Percentiles rank a stretch among this genome's conserved stretches.
These are phyloP conservation scores for Trichacis sp. DNA, from an alignment of 2,888 invertebrate genomes.

Conservation along the genomic window DNA sequence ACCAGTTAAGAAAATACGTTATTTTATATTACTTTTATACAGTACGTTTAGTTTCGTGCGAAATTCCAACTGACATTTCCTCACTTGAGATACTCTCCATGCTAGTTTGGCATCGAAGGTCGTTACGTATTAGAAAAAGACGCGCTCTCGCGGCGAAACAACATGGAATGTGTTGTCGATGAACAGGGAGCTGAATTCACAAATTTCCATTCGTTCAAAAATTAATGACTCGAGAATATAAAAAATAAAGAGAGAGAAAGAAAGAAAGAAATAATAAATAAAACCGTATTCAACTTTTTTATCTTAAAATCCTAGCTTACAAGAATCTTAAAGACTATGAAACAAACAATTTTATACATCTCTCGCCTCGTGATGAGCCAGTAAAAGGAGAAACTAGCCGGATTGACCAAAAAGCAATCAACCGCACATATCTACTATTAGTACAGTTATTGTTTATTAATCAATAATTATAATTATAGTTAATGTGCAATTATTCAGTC, in stretches of 20 bases:
- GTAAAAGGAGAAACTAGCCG: constrained; percentile 18
- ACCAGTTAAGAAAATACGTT: background rate
- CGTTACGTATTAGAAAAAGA: background rate
- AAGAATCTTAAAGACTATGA: constrained; percentile 52
- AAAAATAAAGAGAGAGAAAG: constrained; percentile 20
- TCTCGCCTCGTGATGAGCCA: constrained; percentile 39
- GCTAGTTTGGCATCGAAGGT: constrained; percentile 12
- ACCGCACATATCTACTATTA: background rate
- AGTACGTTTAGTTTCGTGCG: no score
- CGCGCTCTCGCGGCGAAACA: constrained; percentile 24
- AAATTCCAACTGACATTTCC: no score
- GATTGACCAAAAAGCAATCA: constrained; percentile 10
- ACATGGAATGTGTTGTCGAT: constrained; percentile 11
- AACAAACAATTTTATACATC: constrained; percentile 59
- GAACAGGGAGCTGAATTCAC: background rate
- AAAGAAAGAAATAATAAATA: constrained; percentile 46
- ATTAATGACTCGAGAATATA: constrained; percentile 5
- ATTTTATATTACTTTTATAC: background rate
- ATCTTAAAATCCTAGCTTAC: constrained; percentile 30
- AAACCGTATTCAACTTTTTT: constrained; percentile 42
- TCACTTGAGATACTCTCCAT: background rate
- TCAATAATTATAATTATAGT: constrained; percentile 1
- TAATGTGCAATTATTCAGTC: constrained; percentile 5
- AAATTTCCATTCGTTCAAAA: constrained; percentile 2
- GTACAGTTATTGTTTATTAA: constrained; percentile 6